These are phyloP conservation scores for Chunga burmeisteri DNA, from an alignment of 2,113 vertebrate genomes.

Conservation along the genomic window DNA sequence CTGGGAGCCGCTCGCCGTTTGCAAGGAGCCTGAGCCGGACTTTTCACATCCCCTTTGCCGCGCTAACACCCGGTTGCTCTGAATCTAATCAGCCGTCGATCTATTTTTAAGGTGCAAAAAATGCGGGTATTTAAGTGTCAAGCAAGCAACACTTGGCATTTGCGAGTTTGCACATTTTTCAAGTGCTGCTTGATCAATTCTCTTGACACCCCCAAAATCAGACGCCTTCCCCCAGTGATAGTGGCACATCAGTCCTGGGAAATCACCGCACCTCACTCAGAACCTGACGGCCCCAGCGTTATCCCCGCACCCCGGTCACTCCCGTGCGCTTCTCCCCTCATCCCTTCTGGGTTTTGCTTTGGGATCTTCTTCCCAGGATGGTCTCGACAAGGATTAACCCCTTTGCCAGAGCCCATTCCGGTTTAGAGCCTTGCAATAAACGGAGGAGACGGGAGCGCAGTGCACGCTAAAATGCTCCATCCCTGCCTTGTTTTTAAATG, in stretches of 20 bases:
- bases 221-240: rapidly evolving
- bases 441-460: rapidly evolving
- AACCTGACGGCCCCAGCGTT: background rate
- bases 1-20: background rate
- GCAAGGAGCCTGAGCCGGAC: background rate
- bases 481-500: background rate
- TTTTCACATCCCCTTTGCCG: background rate
- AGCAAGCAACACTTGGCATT: background rate
- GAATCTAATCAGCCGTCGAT: background rate
- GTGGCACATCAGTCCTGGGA: no score
- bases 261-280: background rate
- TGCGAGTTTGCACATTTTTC: background rate
- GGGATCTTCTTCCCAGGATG: background rate
- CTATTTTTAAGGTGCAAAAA: background rate
- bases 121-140: background rate
- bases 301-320: no score
- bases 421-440: background rate
- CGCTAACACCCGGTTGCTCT: background rate
- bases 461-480: rapidly evolving
- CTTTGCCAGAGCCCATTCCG: rapidly evolving
- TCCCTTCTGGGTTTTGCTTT: background rate
- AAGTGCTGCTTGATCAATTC: background rate
- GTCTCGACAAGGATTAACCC: background rate
- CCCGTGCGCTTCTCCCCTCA: rapidly evolving
- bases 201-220: rapidly evolving